These are phyloP conservation scores for Corella eumyota DNA, from an alignment of 23 tunicate genomes.

Conservation along the genomic window DNA sequence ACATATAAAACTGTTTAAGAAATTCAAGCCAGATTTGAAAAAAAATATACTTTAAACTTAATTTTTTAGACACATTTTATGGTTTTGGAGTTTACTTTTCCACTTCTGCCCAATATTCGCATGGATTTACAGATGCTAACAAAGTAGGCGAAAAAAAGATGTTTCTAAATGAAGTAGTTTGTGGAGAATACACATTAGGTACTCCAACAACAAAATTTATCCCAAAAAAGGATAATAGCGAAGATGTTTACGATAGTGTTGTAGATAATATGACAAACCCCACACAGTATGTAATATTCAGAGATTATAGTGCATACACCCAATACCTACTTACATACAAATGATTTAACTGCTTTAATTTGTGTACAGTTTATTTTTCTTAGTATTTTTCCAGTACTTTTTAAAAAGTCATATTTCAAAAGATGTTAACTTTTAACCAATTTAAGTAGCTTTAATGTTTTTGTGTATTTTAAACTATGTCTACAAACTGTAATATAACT, in stretches of 20 bases:
- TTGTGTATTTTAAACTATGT: too few species aligned
- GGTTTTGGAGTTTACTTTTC: background rate
- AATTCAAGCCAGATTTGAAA: too few species aligned
- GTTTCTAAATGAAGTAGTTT: background rate
- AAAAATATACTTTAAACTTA: too few species aligned
- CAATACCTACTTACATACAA: background rate
- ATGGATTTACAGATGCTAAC: background rate
- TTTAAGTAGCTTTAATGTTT: too few species aligned
- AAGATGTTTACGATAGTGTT: background rate
- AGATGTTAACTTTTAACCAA: too few species aligned
- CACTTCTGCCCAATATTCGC: background rate
- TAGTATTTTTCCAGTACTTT: too few species aligned
- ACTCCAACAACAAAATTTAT: background rate
- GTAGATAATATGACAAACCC: background rate
- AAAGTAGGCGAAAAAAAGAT: background rate
- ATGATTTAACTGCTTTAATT: too few species aligned
- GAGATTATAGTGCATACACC: background rate
- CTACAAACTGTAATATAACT: too few species aligned
- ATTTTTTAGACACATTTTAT: background rate
- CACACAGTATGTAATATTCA: background rate
- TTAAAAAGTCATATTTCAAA: too few species aligned
- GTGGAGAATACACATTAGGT: background rate
- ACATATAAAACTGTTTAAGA: too few species aligned
- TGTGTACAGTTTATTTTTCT: too few species aligned
- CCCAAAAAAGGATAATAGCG: background rate